Percentiles rank a stretch among this genome's conserved stretches.
Conservation (phyloP, 1,140 invertebrate species). For the Zaprionus nigranus region DNA sequence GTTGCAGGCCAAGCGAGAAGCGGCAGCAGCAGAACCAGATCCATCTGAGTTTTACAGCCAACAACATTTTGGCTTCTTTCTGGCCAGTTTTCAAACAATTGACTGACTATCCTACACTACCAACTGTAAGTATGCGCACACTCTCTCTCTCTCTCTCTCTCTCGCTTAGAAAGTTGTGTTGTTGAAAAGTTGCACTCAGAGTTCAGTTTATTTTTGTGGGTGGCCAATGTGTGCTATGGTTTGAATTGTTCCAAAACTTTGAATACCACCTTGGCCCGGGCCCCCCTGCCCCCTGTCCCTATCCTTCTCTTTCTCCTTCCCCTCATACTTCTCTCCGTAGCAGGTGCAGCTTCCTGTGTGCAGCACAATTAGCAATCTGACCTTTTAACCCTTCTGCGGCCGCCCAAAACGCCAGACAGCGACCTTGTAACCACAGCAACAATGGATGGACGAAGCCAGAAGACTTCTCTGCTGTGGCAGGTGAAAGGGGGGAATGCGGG, state of each 20-base stretch:
- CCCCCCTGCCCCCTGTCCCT: neutral
- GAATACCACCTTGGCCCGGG: slow-evolving; percentile 29
- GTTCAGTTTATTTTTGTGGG: slow-evolving; percentile 44
- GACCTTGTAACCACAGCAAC: slow-evolving; percentile 82
- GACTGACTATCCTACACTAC: neutral
- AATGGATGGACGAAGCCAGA: slow-evolving; percentile 3
- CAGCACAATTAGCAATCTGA: slow-evolving; percentile 75
- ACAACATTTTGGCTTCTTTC: slow-evolving; percentile 44
- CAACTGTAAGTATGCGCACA: neutral
- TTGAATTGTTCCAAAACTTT: slow-evolving; percentile 75
- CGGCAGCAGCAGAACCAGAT: neutral
- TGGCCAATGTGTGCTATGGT: slow-evolving; percentile 65
- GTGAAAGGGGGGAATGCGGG: no score
- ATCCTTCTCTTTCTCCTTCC: neutral
- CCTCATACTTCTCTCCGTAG: neutral
- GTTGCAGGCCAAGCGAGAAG: neutral
- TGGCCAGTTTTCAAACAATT: slow-evolving; percentile 1
- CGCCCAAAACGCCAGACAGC: slow-evolving; percentile 46
- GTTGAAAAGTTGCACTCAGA: slow-evolving; percentile 9
- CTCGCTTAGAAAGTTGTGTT: neutral
- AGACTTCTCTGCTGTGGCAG: neutral
- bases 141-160: neutral
- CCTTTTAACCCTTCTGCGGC: slow-evolving; percentile 74
- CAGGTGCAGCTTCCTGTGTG: slow-evolving; percentile 24
- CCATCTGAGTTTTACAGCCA: neutral